Evolutionary conservation across 53 echinoderm and acorn worm species (phyloP).

Genomic region (Temnopleurus reevesii): DNA sequence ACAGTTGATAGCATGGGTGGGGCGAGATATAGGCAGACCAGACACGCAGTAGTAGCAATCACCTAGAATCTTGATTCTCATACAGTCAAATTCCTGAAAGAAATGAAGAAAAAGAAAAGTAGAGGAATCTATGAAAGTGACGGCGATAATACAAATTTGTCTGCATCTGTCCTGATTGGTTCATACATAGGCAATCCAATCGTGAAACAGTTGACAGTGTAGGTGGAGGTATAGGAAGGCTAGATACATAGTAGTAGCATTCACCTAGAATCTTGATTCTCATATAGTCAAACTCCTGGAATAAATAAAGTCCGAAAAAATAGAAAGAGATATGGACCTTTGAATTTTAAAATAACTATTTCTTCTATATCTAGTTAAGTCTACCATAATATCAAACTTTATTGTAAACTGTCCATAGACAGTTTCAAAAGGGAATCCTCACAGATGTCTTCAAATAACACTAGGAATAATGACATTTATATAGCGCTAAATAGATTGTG

Average conservation of each 20-base stretch:
- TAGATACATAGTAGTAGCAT: constrained; percentile 97
- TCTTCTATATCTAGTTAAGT: no score
- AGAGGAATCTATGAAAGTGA: no score
- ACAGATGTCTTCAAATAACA: no score
- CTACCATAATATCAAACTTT: no score
- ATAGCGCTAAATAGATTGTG: no score
- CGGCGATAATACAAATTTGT: no score
- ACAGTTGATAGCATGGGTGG: constrained; percentile 96
- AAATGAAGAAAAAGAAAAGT: no score
- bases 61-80: constrained; percentile 99
- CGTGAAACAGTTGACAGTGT: constrained; percentile 95
- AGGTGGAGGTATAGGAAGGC: constrained; percentile 88
- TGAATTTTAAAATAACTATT: background rate
- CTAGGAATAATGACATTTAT: no score
- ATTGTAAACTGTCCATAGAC: no score
- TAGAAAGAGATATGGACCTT: background rate
- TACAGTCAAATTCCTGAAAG: constrained; percentile 92
- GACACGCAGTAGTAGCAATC: constrained; percentile 99
- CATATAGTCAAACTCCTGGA: constrained; percentile 97
- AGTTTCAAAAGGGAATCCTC: no score
- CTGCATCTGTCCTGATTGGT: constrained; percentile 90
- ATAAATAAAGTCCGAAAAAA: no score
- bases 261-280: constrained; percentile 99
- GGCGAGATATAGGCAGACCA: constrained; percentile 91
- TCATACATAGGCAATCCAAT: constrained; percentile 98